phyloP scores from a whole-genome alignment of 2,797 vertebrate genomes.

The Myripristis jacobus region DNA sequence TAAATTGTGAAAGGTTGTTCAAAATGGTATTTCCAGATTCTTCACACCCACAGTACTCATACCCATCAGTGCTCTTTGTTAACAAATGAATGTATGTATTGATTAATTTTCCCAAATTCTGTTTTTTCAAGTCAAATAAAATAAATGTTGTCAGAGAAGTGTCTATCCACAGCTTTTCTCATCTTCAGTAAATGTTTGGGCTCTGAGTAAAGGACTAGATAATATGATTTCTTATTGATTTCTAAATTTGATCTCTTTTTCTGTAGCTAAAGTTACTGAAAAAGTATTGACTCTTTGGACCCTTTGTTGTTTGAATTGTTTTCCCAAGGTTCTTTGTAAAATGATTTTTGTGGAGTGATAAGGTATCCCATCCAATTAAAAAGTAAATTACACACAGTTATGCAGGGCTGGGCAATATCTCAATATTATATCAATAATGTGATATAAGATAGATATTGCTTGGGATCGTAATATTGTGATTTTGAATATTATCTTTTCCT shows the following conservation, averaged over 20 bases:
- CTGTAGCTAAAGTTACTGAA: neutral
- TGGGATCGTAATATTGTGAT: no score
- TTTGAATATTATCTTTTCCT: no score
- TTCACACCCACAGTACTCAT: neutral
- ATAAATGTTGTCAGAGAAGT: neutral
- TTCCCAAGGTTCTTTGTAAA: neutral
- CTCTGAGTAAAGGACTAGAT: neutral
- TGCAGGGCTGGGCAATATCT: no score
- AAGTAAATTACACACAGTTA: neutral
- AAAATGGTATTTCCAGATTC: neutral
- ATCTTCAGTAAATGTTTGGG: neutral
- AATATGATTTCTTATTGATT: neutral
- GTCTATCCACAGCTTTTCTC: neutral
- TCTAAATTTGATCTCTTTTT: neutral
- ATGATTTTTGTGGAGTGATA: neutral
- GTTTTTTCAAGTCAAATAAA: neutral
- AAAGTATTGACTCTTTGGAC: neutral
- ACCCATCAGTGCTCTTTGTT: neutral
- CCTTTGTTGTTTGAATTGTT: neutral
- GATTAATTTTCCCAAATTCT: neutral
- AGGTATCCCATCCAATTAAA: neutral
- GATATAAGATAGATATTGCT: no score
- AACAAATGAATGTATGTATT: constrained; percentile 5
- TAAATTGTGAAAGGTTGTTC: neutral
- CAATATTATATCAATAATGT: no score